Percentiles rank a stretch among this genome's conserved stretches.
These are phyloP conservation scores for Apis florea DNA, from an alignment of 1,140 invertebrate genomes.

Conservation along the genomic window DNA sequence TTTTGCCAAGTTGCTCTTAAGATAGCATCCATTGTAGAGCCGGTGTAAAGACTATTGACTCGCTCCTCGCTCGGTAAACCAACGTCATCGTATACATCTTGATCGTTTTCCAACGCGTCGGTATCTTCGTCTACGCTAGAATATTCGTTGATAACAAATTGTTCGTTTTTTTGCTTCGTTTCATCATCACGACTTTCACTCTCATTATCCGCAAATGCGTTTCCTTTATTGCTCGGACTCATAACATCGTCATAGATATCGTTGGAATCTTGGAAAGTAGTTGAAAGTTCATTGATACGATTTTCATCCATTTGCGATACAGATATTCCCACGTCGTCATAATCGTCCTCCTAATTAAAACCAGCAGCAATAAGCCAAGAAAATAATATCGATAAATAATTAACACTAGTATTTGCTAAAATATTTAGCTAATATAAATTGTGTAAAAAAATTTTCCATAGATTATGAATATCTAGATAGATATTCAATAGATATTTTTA, in stretches of 20 bases:
- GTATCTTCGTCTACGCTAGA: slow-evolving; percentile 61
- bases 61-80: slow-evolving; percentile 65
- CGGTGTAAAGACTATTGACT: slow-evolving; percentile 76
- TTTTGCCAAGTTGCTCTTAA: slow-evolving; percentile 35
- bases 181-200: not conserved
- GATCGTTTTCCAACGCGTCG: slow-evolving; percentile 58
- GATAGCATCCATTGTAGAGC: slow-evolving; percentile 59
- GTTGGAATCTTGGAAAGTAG: slow-evolving; percentile 17
- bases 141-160: slow-evolving; percentile 64
- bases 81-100: slow-evolving; percentile 76
- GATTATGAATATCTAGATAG: too few relatives aligned
- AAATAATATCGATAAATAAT: not conserved
- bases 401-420: not conserved
- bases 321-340: slow-evolving; percentile 70
- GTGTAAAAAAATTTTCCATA: too few relatives aligned
- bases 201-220: not conserved
- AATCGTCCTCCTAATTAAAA: slow-evolving; percentile 56
- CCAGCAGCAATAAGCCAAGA: not conserved
- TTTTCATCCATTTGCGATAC: not conserved
- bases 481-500: too few relatives aligned
- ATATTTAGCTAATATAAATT: too few relatives aligned
- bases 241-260: slow-evolving; percentile 74
- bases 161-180: slow-evolving; percentile 22
- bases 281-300: not conserved
- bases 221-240: not conserved